Percentiles rank a stretch among this genome's conserved stretches.
Conservation (phyloP, 2,888 invertebrate genomes). For the Apocheima hispidaria region DNA sequence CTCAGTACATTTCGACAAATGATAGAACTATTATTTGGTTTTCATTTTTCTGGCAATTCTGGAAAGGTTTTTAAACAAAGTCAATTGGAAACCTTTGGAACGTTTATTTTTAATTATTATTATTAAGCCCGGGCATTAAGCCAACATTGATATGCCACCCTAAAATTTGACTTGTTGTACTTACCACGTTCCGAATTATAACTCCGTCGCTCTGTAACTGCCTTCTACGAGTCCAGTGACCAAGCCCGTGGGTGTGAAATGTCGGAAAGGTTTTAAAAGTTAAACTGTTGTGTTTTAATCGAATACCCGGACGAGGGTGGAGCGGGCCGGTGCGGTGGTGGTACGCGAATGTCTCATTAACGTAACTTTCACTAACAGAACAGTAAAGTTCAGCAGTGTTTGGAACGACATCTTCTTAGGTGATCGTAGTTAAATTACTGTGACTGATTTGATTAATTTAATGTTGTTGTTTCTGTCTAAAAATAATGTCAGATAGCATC, state of each 20-base stretch:
- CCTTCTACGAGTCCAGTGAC: background rate
- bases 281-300: slow-evolving; percentile 69
- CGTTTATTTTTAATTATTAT: no score
- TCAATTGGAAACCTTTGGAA: no score
- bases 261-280: slow-evolving; percentile 67
- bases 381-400: slow-evolving; percentile 4
- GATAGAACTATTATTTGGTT: no score
- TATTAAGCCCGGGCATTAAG: no score
- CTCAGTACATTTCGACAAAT: no score
- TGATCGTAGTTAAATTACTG: background rate
- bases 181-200: no score
- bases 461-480: no score
- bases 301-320: slow-evolving; percentile 59
- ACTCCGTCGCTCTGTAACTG: background rate
- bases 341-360: slow-evolving; percentile 29
- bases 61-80: no score
- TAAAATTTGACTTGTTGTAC: no score
- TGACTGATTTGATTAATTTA: background rate
- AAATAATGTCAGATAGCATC: no score
- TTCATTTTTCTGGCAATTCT: no score
- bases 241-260: slow-evolving; percentile 48
- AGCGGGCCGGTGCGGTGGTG: slow-evolving; percentile 40
- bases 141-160: no score
- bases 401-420: background rate
- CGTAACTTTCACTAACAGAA: slow-evolving; percentile 12